Conservation (phyloP, 2,113 vertebrate species). For the Halcyon malimbica region DNA sequence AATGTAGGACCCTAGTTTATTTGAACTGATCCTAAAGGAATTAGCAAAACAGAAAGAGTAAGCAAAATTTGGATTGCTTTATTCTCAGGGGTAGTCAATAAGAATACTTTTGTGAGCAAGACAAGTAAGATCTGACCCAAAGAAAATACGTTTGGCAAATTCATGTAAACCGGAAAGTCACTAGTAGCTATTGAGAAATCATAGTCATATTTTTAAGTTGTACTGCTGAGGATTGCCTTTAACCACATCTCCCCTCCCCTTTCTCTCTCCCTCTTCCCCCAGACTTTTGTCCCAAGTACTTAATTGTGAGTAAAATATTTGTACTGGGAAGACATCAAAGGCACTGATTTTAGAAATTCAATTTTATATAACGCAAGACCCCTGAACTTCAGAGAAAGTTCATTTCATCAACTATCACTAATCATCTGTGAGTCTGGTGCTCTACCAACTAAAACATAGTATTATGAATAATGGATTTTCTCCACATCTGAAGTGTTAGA, state of each 20-base stretch:
- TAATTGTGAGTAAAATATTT: constrained; percentile 67
- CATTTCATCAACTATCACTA: constrained; percentile 66
- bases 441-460: constrained; percentile 75
- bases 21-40: neutral
- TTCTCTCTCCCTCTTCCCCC: neutral
- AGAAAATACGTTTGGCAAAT: constrained; percentile 55
- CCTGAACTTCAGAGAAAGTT: constrained; percentile 69
- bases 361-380: constrained; percentile 61
- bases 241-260: constrained; percentile 21
- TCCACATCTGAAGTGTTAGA: constrained; percentile 45
- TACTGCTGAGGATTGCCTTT: constrained; percentile 43
- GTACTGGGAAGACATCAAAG: constrained; percentile 71
- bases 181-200: constrained; percentile 60
- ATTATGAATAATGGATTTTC: constrained; percentile 63
- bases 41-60: neutral
- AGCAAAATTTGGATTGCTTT: constrained; percentile 26
- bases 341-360: constrained; percentile 51
- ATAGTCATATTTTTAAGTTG: constrained; percentile 47
- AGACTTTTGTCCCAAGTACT: constrained; percentile 46
- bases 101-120: constrained; percentile 16
- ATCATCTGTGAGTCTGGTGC: constrained; percentile 68
- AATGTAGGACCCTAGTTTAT: neutral
- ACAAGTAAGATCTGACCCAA: constrained; percentile 28
- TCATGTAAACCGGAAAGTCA: constrained; percentile 60
- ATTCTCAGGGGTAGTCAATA: neutral